Conservation (phyloP, 2,797 vertebrate genomes). For the Schizopygopsis malacanthus region DNA sequence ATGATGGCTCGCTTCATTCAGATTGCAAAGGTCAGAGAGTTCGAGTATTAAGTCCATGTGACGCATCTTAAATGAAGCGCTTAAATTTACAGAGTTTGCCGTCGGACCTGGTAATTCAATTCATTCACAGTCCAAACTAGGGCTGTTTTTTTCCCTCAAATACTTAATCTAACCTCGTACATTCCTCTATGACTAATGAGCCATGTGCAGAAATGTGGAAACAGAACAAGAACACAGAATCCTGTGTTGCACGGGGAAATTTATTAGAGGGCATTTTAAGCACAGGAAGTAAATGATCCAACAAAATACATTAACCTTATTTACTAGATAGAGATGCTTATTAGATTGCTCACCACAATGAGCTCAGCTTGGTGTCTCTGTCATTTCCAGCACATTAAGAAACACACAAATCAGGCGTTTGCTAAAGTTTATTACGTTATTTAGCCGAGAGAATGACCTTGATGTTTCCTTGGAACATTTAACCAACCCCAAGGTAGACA, state of each 20-base stretch:
- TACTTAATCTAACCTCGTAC: slow-evolving; percentile 27
- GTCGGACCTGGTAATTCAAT: neutral
- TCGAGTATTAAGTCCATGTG: slow-evolving; percentile 28
- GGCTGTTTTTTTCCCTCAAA: slow-evolving; percentile 21
- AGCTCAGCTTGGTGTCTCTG: slow-evolving; percentile 57
- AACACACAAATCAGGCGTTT: slow-evolving; percentile 72
- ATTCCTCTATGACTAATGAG: slow-evolving; percentile 43
- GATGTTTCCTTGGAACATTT: slow-evolving; percentile 84
- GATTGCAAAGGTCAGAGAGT: slow-evolving; percentile 40
- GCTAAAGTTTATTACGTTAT: slow-evolving; percentile 78
- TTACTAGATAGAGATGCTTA: slow-evolving; percentile 65
- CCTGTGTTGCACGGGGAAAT: slow-evolving; percentile 44
- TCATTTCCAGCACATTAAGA: slow-evolving; percentile 68
- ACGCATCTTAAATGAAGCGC: slow-evolving; percentile 25
- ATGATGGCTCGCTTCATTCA: slow-evolving; percentile 29
- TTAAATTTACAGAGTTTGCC: slow-evolving; percentile 28
- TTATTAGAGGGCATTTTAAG: slow-evolving; percentile 57
- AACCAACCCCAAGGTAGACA: slow-evolving; percentile 83
- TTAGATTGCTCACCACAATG: slow-evolving; percentile 53
- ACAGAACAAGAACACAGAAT: slow-evolving; percentile 22
- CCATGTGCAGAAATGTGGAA: slow-evolving; percentile 36
- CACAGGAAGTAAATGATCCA: slow-evolving; percentile 62
- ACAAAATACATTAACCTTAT: slow-evolving; percentile 65
- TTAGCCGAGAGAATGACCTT: slow-evolving; percentile 79
- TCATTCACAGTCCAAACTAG: slow-evolving; percentile 41